Evolutionary conservation across 2,113 vertebrate species (phyloP), one percentile per base, ranked within the genome.

Genomic region (Garra rufa): DNA sequence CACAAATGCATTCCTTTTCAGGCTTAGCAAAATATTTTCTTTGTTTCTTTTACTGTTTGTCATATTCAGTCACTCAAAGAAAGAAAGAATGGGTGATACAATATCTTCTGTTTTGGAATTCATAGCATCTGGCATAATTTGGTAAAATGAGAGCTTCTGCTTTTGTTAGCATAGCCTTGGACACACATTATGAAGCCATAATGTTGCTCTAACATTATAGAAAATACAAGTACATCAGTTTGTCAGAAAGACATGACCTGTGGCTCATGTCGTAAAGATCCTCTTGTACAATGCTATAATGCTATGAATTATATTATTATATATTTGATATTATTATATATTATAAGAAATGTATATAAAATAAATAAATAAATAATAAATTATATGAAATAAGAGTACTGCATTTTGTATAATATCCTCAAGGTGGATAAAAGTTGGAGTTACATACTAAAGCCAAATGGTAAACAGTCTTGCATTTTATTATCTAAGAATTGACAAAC

Each of bases 241-340:
- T 38, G 65, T 69, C 4, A 38, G 34, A 41, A 69, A 34, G 9
- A 5, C 65, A 19, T 38, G 8, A 41, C 19, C 9, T 41, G 34
- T 69, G 34, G 30, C 65, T 63, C 26, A 28, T 63, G 30, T 69
- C 17, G 21, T 17, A 38, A 24, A 73, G 41, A 48, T 41, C 38
- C 34, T 11, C 5, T 15, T 61, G 11, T 24, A 43, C 17, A 11
- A 11, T 82, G 21, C n/a, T 50, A 46, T 46, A 81, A 63, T 44
- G 19, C 26, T 38, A 26, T 65, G 76, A 83, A 76, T 74, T 78
- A 82, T n/a, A 81, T 86, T 73, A 84, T 34, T 34, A 34, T 34
- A n/a, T n/a, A n/a, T n/a, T n/a, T n/a, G n/a, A n/a, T n/a, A n/a
- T n/a, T n/a, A 34, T 34, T 34, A 34, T 34, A 34, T 34, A 34